These are phyloP conservation scores for Polyergus mexicanus DNA, from an alignment of 1,140 invertebrate species.

Conservation along the genomic window DNA sequence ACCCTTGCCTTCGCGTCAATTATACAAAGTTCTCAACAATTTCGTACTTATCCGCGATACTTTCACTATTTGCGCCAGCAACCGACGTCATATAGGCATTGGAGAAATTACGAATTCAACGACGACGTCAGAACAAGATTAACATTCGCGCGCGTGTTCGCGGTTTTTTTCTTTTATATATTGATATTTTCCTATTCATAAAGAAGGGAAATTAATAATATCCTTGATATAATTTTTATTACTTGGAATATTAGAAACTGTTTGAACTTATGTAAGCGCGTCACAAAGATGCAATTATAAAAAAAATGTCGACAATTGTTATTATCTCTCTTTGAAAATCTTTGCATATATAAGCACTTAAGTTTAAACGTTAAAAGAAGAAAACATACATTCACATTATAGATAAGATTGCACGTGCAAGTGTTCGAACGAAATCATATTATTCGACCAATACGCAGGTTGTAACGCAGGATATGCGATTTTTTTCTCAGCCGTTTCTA, in stretches of 20 bases:
- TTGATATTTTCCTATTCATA: constrained; percentile 9
- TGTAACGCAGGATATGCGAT: background rate
- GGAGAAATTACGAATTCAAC: constrained; percentile 42
- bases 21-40: constrained; percentile 7
- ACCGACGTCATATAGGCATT: constrained; percentile 31
- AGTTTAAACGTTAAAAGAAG: too few relatives aligned
- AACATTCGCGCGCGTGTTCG: background rate
- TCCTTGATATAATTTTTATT: background rate
- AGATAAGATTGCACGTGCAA: background rate
- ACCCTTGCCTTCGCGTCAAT: background rate
- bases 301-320: background rate
- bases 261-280: background rate
- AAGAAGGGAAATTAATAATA: constrained; percentile 19
- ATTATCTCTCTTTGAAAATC: background rate
- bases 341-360: background rate
- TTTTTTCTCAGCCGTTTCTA: background rate
- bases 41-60: constrained; percentile 23
- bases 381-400: too few relatives aligned
- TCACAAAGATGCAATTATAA: background rate
- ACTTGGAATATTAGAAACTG: background rate
- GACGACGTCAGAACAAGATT: constrained; percentile 21
- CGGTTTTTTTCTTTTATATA: constrained; percentile 8
- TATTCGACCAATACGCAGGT: background rate
- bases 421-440: background rate
- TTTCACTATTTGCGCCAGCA: constrained; percentile 52